A percentile compares a stretch with the other conserved stretches of the same genome.
Evolutionary conservation across 2,797 vertebrate genomes (phyloP).

Genomic region (Molossus alvarezi): DNA sequence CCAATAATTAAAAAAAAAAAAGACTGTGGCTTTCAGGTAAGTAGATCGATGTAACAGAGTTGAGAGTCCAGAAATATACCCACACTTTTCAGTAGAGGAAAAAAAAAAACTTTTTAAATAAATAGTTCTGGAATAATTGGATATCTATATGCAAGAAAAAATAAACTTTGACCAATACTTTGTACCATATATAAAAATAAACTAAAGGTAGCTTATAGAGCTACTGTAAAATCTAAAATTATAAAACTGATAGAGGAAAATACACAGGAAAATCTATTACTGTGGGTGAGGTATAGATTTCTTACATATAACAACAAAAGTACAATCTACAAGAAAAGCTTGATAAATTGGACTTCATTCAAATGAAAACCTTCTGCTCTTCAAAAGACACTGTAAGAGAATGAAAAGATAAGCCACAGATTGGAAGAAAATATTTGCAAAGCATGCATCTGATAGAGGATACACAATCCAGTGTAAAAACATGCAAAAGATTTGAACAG

Average conservation of each 20-base stretch:
- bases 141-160: neutral
- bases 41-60: neutral
- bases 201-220: neutral
- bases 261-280: constrained; percentile 11
- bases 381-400: neutral
- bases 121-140: constrained; percentile 30
- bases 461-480: neutral
- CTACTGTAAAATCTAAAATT: constrained; percentile 1
- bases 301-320: neutral
- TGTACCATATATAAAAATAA: constrained; percentile 2
- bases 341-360: constrained; percentile 2
- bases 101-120: constrained; percentile 45
- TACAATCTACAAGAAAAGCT: neutral
- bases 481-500: neutral
- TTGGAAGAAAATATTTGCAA: neutral
- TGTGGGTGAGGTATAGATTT: neutral
- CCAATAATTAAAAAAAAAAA: neutral
- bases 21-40: constrained; percentile 4
- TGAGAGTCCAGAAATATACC: neutral
- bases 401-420: constrained; percentile 4
- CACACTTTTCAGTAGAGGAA: neutral
- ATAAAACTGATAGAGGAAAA: constrained; percentile 42
- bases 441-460: neutral
- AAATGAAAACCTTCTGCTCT: constrained; percentile 6
- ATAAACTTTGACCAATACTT: constrained; percentile 6